Evolutionary conservation across 2,888 invertebrate species (phyloP).

Genomic region (Strigamia transsilvanica): DNA sequence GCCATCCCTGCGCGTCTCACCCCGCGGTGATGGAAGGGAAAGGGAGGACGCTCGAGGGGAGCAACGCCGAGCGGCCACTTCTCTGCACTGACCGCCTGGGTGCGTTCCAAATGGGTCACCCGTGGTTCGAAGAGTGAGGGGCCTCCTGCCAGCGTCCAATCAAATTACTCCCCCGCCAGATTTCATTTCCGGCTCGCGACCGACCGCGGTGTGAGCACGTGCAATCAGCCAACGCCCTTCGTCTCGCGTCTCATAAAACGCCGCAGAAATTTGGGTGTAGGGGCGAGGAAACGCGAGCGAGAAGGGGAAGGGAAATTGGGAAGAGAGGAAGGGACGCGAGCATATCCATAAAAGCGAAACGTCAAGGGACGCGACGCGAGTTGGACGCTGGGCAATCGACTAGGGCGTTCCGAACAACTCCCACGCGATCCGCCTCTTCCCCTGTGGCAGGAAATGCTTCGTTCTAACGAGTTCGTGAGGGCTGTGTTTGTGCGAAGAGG

Average conservation of each 20-base stretch:
- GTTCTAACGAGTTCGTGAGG: not conserved
- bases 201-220: constrained; percentile 42
- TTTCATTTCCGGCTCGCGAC: constrained; percentile 47
- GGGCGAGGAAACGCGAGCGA: not conserved
- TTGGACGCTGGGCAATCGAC: constrained; percentile 34
- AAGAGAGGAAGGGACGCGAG: not conserved
- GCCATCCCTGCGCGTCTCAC: constrained; percentile 28
- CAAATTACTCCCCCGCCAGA: constrained; percentile 49
- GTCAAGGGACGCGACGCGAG: constrained; percentile 10
- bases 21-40: constrained; percentile 28
- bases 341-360: constrained; percentile 4
- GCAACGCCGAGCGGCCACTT: constrained; percentile 30
- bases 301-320: not conserved
- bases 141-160: constrained; percentile 43
- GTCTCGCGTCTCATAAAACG: constrained; percentile 43
- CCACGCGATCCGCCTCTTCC: constrained; percentile 4
- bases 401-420: constrained; percentile 14
- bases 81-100: constrained; percentile 44
- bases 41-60: not conserved
- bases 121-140: constrained; percentile 43
- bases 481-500: not conserved
- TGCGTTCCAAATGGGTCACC: constrained; percentile 49
- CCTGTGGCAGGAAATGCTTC: not conserved
- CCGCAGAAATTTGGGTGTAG: constrained; percentile 36
- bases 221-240: constrained; percentile 36